Evolutionary conservation across 2,113 vertebrate species (phyloP), one percentile per base, ranked within the genome.

Genomic region (Nesoenas mayeri): DNA sequence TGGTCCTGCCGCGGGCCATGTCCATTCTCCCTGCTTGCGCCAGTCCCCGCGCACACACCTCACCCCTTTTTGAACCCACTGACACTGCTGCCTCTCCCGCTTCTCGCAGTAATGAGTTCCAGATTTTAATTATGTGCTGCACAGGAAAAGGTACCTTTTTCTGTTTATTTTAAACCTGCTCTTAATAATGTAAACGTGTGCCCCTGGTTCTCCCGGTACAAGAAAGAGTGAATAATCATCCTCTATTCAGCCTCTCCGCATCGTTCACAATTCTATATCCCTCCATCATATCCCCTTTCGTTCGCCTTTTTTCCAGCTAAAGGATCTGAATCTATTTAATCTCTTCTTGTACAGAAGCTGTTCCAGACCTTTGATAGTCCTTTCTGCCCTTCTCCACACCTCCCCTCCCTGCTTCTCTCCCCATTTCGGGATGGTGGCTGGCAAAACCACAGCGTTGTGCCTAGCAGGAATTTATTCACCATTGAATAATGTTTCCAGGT

Each of bases 261-360:
- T 57, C 94, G 74, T 75, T 94, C 94, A 81, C 84, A 92, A 65
- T 79, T 93, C 86, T 38, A 19, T 66, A 67, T 66, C 89, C 91
- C 82, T 82, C 91, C 84, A 67, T 61, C 91, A 60, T 51, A 86
- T 81, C 65, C 79, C 86, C 2, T 77, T 91, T 92, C 65, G 0
- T 86, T 93, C 34, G 58, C 31, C 86, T 95, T 72, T 95, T 92
- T 93, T 85, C 56, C 72, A 89, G 73, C 57, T 81, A 95, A 95
- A 97, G 65, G 91, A 89, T 71, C 83, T 92, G 79, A 93, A 95
- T 89, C 94, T 93, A 86, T 93, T 96, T 96, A 96, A 97, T 93
- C 96, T 95, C 93, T 78, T 84, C 77, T 84, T 67, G 91, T 72
- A 95, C 51, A 91, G 89, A 90, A 84, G 80, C 77, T 84, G 72